Percentiles rank a stretch among this genome's conserved stretches.
Evolutionary conservation across 2,113 vertebrate species (phyloP).

Genomic region (Melanocharis versteri): DNA sequence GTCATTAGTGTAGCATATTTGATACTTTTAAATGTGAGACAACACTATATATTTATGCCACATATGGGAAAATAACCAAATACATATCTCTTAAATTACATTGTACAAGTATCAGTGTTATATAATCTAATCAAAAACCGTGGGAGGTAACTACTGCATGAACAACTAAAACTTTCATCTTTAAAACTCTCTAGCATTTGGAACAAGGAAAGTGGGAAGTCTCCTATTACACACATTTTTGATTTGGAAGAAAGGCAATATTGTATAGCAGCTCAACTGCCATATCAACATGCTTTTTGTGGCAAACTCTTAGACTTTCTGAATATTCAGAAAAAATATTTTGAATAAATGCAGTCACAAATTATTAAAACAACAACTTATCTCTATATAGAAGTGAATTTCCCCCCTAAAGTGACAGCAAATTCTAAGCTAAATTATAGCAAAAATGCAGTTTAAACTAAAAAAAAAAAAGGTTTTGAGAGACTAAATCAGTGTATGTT

Average conservation of each 20-base stretch:
- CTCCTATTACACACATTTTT: neutral
- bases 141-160: neutral
- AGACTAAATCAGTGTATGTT: neutral
- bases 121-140: neutral
- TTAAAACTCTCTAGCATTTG: neutral
- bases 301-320: neutral
- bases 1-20: accelerated
- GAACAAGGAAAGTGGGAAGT: neutral
- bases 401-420: neutral
- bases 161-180: neutral
- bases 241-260: neutral
- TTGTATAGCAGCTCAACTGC: neutral
- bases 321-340: neutral
- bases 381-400: neutral
- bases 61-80: neutral
- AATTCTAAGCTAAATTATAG: neutral
- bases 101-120: neutral
- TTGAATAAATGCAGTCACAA: neutral
- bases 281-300: neutral
- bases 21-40: neutral
- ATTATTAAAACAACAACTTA: neutral
- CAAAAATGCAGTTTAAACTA: neutral
- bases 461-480: neutral
- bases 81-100: neutral
- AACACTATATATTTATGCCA: neutral